Evolutionary conservation across 2,113 vertebrate species (phyloP), one percentile per base, ranked within the genome.

Genomic region (Diadophis punctatus): DNA sequence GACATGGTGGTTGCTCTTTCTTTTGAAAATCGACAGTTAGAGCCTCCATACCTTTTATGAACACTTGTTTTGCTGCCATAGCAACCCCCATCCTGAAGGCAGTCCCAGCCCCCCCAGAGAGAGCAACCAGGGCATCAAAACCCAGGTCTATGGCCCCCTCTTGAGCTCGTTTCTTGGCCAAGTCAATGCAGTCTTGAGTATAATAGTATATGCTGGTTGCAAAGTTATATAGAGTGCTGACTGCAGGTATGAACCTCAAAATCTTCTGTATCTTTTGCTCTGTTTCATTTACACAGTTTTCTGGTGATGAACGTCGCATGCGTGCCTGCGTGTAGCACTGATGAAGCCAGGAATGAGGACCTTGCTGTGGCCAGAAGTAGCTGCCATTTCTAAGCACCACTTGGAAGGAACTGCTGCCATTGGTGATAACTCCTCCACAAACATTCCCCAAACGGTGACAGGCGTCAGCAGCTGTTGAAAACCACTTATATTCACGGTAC

Each of bases 141-240:
- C 98, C 98, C 80, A 99, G 91, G 94, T 98, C 98, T 23, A 99
- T 96, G 0, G 97, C 97, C 0, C 96, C 98, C 27, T 98, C 97
- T 95, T 98, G 94, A 18, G 98, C 98, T 90, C 98, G 97, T 48
- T 97, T 94, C 92, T 98, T 98, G 23, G 99, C 99, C 11, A 94
- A 91, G 3, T 96, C 97, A 0, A 95, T 90, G 95, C 99, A 99
- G 95, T 98, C 98, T 91, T 98, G 97, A 10, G 97, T 96, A 68
- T 98, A 98, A 0, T 98, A 99, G 93, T 99, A 99, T 74, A 99
- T 56, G 39, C 98, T 98, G 10, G 98, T 98, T 89, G 98, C 99
- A 1, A 99, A 93, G 95, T 97, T 99, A 95, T 99, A 99, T 93
- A 98, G 98, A 6, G 97, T 97, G 95, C 97, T 98, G 91, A 98